phyloP scores from a whole-genome alignment of 2,797 vertebrate genomes.

The Jordanella pulchra region DNA sequence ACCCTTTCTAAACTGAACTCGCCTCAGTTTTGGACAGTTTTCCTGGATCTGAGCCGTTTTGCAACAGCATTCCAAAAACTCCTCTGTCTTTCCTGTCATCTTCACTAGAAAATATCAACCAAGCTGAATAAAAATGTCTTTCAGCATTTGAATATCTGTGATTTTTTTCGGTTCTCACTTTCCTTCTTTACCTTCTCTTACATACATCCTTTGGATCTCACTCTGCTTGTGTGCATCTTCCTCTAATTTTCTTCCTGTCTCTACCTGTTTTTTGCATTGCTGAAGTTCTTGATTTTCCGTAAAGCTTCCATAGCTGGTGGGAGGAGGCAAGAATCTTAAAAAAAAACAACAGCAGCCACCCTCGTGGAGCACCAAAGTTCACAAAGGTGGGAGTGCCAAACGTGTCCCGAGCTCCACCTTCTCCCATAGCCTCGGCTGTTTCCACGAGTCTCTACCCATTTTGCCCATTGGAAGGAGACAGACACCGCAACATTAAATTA shows the following conservation, averaged over 20 bases:
- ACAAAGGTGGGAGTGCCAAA: constrained; percentile 41
- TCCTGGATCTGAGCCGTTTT: constrained; percentile 37
- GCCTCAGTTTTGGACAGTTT: constrained; percentile 32
- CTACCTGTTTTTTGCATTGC: constrained; percentile 75
- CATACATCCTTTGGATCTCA: constrained; percentile 5
- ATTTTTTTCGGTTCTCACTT: not conserved
- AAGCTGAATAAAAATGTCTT: not conserved
- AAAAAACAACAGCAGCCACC: constrained; percentile 38
- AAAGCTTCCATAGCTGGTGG: constrained; percentile 30
- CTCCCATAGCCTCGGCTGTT: constrained; percentile 30
- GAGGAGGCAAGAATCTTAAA: constrained; percentile 37
- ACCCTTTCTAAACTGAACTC: constrained; percentile 26
- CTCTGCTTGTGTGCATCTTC: not conserved
- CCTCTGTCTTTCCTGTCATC: constrained; percentile 21
- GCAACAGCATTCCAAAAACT: constrained; percentile 23
- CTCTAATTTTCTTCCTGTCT: constrained; percentile 65
- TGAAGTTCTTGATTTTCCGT: constrained; percentile 64
- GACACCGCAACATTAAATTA: constrained; percentile 20
- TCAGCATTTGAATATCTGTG: not conserved
- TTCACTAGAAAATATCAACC: not conserved
- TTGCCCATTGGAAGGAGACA: constrained; percentile 6
- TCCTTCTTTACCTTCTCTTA: constrained; percentile 15
- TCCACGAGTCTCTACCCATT: constrained; percentile 32
- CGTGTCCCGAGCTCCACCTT: constrained; percentile 44
- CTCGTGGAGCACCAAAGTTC: constrained; percentile 56